phyloP scores from a whole-genome alignment of 37 sponge, comb jelly and placozoan genomes.

The Haliclona indistincta region DNA sequence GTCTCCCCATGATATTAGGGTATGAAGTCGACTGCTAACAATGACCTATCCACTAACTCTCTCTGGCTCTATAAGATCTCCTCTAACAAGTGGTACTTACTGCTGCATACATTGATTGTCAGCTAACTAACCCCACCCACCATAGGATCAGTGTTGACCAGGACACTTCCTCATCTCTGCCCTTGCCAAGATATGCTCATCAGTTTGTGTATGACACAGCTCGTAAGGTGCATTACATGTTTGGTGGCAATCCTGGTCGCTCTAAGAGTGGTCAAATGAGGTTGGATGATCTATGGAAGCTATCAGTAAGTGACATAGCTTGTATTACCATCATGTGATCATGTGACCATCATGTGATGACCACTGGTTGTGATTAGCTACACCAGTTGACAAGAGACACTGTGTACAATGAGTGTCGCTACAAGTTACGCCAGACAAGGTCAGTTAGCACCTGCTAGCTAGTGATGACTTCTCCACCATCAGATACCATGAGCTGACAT shows the following conservation, averaged over 20 bases:
- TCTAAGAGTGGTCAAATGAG: slow-evolving; percentile 22
- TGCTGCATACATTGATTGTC: neutral
- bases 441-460: neutral
- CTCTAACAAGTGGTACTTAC: slow-evolving; percentile 11
- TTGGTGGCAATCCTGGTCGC: slow-evolving; percentile 73
- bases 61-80: slow-evolving; percentile 37
- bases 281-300: slow-evolving; percentile 66
- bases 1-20: neutral
- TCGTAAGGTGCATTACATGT: slow-evolving; percentile 74
- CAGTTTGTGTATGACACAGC: slow-evolving; percentile 71
- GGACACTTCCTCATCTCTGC: slow-evolving; percentile 11
- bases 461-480: neutral
- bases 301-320: slow-evolving; percentile 32
- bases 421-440: slow-evolving; percentile 33
- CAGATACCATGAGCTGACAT: slow-evolving; percentile 58
- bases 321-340: neutral
- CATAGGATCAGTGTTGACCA: slow-evolving; percentile 12
- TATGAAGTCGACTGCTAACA: neutral
- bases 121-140: neutral
- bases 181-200: slow-evolving; percentile 78
- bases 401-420: slow-evolving; percentile 13
- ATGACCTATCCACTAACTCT: slow-evolving; percentile 10
- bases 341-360: neutral
- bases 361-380: slow-evolving; percentile 37
- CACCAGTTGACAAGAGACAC: slow-evolving; percentile 14